Evolutionary conservation across 2,797 vertebrate genomes (phyloP).

Genomic region (Carcharodon carcharias): DNA sequence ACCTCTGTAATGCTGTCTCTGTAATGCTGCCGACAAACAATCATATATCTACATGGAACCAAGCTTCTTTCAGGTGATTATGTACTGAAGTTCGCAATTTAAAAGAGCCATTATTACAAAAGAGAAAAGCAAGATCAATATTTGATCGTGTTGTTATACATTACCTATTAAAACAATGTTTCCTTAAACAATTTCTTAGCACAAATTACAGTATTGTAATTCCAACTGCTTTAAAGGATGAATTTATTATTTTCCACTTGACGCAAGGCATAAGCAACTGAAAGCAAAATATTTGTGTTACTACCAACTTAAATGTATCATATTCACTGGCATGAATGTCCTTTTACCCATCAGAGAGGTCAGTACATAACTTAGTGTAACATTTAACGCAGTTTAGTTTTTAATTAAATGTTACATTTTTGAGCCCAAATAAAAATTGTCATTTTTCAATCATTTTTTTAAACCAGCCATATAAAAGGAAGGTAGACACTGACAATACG

Average conservation of each 20-base stretch:
- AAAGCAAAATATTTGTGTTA: not conserved
- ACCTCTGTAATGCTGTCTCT: not conserved
- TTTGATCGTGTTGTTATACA: not conserved
- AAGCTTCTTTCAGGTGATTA: not conserved
- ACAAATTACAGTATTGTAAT: not conserved
- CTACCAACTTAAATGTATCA: not conserved
- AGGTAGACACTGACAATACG: not conserved
- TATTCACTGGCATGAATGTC: not conserved
- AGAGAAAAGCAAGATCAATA: not conserved
- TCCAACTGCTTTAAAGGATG: not conserved
- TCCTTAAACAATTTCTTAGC: not conserved
- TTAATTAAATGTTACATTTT: not conserved
- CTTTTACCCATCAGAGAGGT: not conserved
- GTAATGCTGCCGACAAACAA: not conserved
- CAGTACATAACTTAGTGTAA: not conserved
- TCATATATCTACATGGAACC: not conserved
- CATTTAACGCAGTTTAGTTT: not conserved
- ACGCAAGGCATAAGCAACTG: not conserved
- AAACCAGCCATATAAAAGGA: not conserved
- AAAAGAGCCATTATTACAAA: not conserved
- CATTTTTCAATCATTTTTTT: not conserved
- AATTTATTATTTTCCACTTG: not conserved
- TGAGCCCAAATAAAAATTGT: not conserved
- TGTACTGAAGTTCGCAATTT: not conserved
- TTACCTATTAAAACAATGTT: not conserved